phyloP scores from a whole-genome alignment of 1,140 invertebrate genomes.

The Drosophila pachea region DNA sequence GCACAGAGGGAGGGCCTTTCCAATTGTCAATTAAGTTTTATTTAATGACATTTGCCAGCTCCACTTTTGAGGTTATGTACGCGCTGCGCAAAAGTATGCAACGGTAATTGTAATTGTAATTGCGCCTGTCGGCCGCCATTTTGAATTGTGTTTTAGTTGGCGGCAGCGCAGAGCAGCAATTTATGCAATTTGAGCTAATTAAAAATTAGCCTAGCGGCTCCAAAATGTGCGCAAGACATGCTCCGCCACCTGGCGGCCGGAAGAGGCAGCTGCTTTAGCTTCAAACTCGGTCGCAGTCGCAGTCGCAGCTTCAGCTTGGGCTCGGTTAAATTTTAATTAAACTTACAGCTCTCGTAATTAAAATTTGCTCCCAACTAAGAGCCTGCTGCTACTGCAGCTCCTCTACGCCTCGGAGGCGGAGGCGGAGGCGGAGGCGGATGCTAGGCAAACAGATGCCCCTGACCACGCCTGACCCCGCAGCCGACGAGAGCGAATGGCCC shows the following conservation, averaged over 20 bases:
- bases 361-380: conserved; percentile 58
- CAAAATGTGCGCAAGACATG: conserved; percentile 43
- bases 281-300: not conserved
- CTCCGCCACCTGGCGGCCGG: conserved; percentile 59
- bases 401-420: too few relatives aligned
- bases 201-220: conserved; percentile 63
- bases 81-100: conserved; percentile 61
- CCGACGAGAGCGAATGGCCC: conserved; percentile 18
- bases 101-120: conserved; percentile 71
- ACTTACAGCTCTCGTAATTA: conserved; percentile 63
- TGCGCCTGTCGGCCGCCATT: conserved; percentile 55
- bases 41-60: conserved; percentile 73
- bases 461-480: not conserved
- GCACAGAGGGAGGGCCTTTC: conserved; percentile 45
- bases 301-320: conserved; percentile 16
- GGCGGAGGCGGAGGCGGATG: too few relatives aligned
- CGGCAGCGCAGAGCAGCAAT: conserved; percentile 27
- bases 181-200: conserved; percentile 72
- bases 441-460: conserved; percentile 53
- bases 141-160: conserved; percentile 52
- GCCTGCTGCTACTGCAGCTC: conserved; percentile 12
- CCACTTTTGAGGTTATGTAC: conserved; percentile 64
- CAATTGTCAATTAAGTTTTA: conserved; percentile 78
- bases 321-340: conserved; percentile 72
- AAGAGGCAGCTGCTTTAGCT: not conserved